Base-by-base conservation (phyloP, 2,797 vertebrate genomes). In the Rousettus madagascariensis region DNA sequence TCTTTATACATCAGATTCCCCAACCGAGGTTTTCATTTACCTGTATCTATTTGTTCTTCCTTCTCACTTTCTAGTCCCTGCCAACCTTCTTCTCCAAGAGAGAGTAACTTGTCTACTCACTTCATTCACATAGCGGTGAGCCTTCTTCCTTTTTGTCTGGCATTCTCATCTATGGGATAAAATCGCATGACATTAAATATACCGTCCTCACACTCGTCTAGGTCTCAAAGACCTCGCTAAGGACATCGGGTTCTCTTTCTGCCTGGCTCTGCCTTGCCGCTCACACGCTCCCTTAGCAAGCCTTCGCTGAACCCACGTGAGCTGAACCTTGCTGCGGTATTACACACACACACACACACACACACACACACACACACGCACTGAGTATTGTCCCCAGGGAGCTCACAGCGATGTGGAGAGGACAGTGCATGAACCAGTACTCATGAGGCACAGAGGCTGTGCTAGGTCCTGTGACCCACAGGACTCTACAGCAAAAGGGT, bases 261-360 rank as follows among this genome's bases (percentile, higher is more conserved):
- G 16, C n/a, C n/a, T 15, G 28, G 28, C 74, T 75, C 43, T 66
- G 36, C 26, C 46, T 80, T 65, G 30, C 84, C 41, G 7, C 16
- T 12, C 26, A 36, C 28, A 3, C n/a, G 19, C 28, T 30, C 68
- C 51, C 6, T 46, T n/a, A 41, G 72, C 2, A 68, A 20, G 55
- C 6, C 41, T 71, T 46, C 12, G 4, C 8, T 10, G 65, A 28
- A 72, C 72, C 22, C 61, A 3, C 1, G 0, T 3, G 6, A 5
- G 24, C 20, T 86, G 51, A 69, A 80, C 80, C 83, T 96, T 74
- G 87, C 78, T 33, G 72, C 22, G 22, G 9, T 72, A 53, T n/a
- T 71, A 46, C 46, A 49, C 65, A 46, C 46, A 49, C 41, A 8
- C 87, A 28, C 71, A 55, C 19, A 38, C 65, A 49, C 46, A 49